A percentile compares a stretch with the other conserved stretches of the same genome.
These are phyloP conservation scores for Sebastes reedi DNA, from an alignment of 2,797 vertebrate species.

Conservation along the genomic window DNA sequence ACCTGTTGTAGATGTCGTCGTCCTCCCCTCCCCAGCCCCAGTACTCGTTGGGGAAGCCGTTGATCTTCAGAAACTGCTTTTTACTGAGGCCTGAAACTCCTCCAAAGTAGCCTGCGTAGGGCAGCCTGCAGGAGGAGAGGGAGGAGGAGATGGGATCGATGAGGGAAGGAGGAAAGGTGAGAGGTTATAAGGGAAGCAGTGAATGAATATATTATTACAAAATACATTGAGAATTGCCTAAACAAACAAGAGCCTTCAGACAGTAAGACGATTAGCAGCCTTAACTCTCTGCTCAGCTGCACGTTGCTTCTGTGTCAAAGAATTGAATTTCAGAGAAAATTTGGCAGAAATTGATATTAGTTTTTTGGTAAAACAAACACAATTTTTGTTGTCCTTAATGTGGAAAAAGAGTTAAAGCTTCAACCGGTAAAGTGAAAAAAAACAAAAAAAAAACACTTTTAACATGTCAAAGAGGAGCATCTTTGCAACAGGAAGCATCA, in stretches of 20 bases:
- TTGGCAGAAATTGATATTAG: not conserved
- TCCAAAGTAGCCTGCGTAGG: constrained; percentile 95
- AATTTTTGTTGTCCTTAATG: not conserved
- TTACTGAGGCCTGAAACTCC: constrained; percentile 97
- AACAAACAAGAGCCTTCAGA: not conserved
- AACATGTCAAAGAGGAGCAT: not conserved
- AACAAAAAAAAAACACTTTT: not conserved
- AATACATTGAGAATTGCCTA: not conserved
- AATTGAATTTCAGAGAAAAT: not conserved
- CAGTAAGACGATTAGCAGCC: not conserved
- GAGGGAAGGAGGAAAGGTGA: not conserved
- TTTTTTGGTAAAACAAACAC: not conserved
- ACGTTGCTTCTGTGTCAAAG: not conserved
- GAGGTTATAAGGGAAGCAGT: not conserved
- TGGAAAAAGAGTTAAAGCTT: not conserved
- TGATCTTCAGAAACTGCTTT: constrained; percentile 98
- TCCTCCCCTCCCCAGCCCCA: constrained; percentile 99
- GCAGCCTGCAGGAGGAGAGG: constrained; percentile 83
- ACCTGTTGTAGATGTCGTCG: constrained; percentile 99
- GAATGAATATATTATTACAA: not conserved
- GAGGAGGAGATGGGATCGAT: not conserved
- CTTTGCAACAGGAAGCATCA: not conserved
- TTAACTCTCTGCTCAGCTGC: not conserved
- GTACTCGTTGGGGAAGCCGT: constrained; percentile 98
- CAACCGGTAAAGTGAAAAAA: not conserved